phyloP scores from a whole-genome alignment of 2,797 vertebrate species.

The Pangasius djambal region DNA sequence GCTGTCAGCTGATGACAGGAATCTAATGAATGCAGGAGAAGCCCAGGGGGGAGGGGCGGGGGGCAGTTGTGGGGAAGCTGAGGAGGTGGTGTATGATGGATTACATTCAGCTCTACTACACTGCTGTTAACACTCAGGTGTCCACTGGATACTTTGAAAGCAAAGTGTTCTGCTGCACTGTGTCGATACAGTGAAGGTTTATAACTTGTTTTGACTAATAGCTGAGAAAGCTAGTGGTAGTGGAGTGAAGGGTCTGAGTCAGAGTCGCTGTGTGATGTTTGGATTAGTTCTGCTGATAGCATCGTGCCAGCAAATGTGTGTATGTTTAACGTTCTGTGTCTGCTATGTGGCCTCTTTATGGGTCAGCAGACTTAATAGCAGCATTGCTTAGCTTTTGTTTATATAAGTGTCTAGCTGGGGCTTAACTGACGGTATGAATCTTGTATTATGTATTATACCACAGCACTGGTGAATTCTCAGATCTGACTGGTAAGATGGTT shows the following conservation, averaged over 20 bases:
- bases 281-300: slow-evolving; percentile 46
- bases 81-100: slow-evolving; percentile 27
- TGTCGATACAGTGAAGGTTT: slow-evolving; percentile 2
- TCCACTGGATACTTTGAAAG: not conserved
- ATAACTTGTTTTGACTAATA: slow-evolving; percentile 10
- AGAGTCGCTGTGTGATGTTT: slow-evolving; percentile 28
- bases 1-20: slow-evolving; percentile 46
- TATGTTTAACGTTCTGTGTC: not conserved
- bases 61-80: not conserved
- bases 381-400: not conserved
- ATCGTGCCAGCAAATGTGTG: slow-evolving; percentile 36
- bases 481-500: not conserved
- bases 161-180: not conserved
- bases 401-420: not conserved
- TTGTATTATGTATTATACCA: not conserved
- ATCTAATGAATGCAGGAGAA: slow-evolving; percentile 43
- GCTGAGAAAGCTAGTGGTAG: not conserved
- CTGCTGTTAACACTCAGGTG: not conserved
- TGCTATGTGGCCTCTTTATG: slow-evolving; percentile 14
- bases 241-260: slow-evolving; percentile 40
- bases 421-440: not conserved
- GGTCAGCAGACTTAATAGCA: not conserved
- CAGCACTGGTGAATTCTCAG: not conserved
- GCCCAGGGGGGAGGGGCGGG: not conserved
- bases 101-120: slow-evolving; percentile 10